Percentiles rank a stretch among this genome's conserved stretches.
Conservation (phyloP, 2,888 invertebrate genomes). For the Chymomyza procnemis region DNA sequence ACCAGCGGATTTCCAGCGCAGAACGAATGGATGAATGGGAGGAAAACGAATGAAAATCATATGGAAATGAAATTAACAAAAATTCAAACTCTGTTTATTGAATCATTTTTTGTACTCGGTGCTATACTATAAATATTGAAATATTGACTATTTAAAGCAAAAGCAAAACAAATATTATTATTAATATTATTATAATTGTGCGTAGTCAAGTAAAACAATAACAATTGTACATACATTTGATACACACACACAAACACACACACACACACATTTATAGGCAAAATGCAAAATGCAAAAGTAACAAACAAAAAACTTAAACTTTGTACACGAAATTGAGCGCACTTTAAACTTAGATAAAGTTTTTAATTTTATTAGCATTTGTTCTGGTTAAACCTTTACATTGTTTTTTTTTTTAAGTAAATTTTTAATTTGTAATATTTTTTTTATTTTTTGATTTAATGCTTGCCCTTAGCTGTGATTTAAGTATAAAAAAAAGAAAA, state of each 20-base stretch:
- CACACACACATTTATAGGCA: slow-evolving; percentile 12
- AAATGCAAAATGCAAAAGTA: slow-evolving; percentile 22
- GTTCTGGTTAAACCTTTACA: neutral
- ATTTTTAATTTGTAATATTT: neutral
- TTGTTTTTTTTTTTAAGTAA: neutral
- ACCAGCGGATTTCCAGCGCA: slow-evolving; percentile 23
- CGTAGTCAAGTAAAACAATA: slow-evolving; percentile 54
- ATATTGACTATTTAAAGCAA: slow-evolving; percentile 64
- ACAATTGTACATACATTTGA: slow-evolving; percentile 47
- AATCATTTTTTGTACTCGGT: slow-evolving; percentile 77
- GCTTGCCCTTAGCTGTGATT: slow-evolving; percentile 70
- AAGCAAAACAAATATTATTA: slow-evolving; percentile 34
- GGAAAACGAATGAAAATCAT: neutral
- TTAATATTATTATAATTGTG: slow-evolving; percentile 44
- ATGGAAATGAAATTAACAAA: slow-evolving; percentile 21
- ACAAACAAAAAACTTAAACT: slow-evolving; percentile 40
- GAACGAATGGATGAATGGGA: slow-evolving; percentile 24
- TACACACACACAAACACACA: slow-evolving; percentile 16
- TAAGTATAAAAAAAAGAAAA: slow-evolving; percentile 10
- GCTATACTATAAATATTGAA: slow-evolving; percentile 75
- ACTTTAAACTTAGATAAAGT: slow-evolving; percentile 8
- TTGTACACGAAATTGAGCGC: slow-evolving; percentile 51
- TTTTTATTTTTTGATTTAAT: slow-evolving; percentile 49
- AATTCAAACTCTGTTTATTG: slow-evolving; percentile 66
- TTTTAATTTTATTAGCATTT: neutral